A percentile compares a stretch with the other conserved stretches of the same genome.
These are phyloP conservation scores for Conops quadrifasciatus DNA, from an alignment of 2,888 invertebrate genomes.

Conservation along the genomic window DNA sequence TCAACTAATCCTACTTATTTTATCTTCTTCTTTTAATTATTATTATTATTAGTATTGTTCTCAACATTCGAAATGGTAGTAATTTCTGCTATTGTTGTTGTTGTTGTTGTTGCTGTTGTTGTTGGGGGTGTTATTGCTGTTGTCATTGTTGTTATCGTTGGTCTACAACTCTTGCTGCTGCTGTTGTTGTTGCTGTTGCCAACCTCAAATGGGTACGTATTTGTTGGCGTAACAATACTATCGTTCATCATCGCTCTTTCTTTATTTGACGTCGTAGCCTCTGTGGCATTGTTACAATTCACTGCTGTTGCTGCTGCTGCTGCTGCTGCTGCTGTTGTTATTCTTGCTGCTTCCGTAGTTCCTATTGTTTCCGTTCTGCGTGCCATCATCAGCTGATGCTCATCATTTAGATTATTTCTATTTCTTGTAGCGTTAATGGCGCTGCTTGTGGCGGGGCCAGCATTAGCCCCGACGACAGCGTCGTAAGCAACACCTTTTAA, in stretches of 20 bases:
- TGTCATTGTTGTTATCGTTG: conserved; percentile 37
- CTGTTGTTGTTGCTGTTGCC: conserved; percentile 6
- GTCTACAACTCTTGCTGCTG: conserved; percentile 5
- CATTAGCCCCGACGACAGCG: conserved; percentile 44
- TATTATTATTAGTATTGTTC: not conserved
- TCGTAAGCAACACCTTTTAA: not conserved
- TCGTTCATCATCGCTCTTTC: not conserved
- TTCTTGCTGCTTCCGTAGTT: too few relatives aligned
- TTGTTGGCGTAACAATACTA: not conserved
- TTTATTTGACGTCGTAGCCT: not conserved
- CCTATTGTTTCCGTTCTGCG: too few relatives aligned
- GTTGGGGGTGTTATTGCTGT: conserved; percentile 27
- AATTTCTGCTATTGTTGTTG: not conserved
- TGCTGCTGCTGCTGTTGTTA: conserved; percentile 33
- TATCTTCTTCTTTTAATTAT: not conserved
- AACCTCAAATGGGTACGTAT: not conserved
- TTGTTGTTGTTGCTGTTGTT: conserved; percentile 11
- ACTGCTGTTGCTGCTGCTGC: not conserved
- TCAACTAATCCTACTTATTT: not conserved
- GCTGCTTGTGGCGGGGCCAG: conserved; percentile 44
- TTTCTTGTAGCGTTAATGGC: not conserved
- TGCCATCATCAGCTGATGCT: too few relatives aligned
- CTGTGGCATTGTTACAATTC: not conserved
- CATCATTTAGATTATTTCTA: too few relatives aligned
- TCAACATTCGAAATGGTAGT: not conserved